Percentiles rank a stretch among this genome's conserved stretches.
phyloP scores from a whole-genome alignment of 2,113 vertebrate species.

The Oplegnathus fasciatus region DNA sequence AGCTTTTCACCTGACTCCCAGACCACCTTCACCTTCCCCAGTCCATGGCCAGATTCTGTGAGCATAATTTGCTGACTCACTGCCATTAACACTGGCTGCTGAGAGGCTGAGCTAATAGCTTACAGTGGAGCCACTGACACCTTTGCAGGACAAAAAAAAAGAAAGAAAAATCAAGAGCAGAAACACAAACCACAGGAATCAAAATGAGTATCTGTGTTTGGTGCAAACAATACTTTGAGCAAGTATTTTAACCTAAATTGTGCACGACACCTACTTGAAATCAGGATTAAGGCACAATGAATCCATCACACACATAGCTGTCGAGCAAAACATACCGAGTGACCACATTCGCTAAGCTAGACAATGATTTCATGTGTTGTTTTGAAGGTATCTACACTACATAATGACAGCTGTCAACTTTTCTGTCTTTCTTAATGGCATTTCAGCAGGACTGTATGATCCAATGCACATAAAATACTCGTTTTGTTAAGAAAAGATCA shows the following conservation, averaged over 20 bases:
- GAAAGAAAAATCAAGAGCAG: neutral
- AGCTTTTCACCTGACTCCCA: neutral
- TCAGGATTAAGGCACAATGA: slow-evolving; percentile 15
- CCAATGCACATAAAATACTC: neutral
- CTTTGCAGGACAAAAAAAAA: neutral
- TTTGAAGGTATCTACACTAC: neutral
- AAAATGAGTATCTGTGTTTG: neutral
- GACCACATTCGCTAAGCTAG: neutral
- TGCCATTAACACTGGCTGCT: slow-evolving; percentile 12
- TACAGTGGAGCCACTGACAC: neutral
- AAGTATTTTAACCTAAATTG: neutral
- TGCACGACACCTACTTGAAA: neutral
- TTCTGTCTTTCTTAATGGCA: slow-evolving; percentile 11
- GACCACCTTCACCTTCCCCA: slow-evolving; percentile 18
- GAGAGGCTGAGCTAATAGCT: neutral
- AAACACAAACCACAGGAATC: neutral
- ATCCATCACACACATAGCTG: neutral
- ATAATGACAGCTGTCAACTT: neutral
- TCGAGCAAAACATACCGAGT: neutral
- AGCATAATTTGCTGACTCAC: slow-evolving; percentile 40
- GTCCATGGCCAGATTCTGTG: neutral
- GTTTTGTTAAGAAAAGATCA: neutral
- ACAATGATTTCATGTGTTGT: neutral
- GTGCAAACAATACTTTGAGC: neutral
- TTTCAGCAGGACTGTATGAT: neutral